Conservation (phyloP, 2,797 vertebrate genomes). For the Poecilia gillii region DNA sequence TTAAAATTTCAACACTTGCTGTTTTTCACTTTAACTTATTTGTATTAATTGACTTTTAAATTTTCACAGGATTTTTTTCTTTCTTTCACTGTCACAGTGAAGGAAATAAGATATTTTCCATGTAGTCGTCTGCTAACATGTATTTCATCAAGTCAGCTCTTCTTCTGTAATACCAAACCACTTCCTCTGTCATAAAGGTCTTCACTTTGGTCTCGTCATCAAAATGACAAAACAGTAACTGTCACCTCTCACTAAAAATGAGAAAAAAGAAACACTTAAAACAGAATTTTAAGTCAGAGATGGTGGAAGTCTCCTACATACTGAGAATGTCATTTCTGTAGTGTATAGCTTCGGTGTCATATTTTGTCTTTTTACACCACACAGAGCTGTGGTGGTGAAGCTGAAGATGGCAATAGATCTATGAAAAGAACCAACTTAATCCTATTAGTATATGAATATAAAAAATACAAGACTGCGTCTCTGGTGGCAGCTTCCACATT, state of each 20-base stretch:
- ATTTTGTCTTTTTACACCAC: not conserved
- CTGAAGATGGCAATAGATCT: not conserved
- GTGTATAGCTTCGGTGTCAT: not conserved
- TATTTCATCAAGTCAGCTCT: not conserved
- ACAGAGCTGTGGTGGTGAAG: not conserved
- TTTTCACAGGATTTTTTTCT: not conserved
- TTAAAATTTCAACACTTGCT: not conserved
- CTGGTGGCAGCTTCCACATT: not conserved
- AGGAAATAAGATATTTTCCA: constrained; percentile 8
- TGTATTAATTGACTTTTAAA: not conserved
- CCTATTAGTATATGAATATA: not conserved
- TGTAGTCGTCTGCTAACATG: not conserved
- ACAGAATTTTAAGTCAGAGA: not conserved
- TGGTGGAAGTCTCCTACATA: not conserved
- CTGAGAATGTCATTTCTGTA: not conserved
- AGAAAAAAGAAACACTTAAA: not conserved
- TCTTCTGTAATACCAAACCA: not conserved
- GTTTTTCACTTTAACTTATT: too few species aligned
- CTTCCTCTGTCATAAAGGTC: not conserved
- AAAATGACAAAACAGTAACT: not conserved
- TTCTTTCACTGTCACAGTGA: constrained; percentile 4
- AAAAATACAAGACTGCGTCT: not conserved
- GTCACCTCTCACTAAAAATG: not conserved
- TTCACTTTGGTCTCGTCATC: not conserved
- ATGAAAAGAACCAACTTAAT: not conserved